Base-by-base conservation (phyloP, 1,140 invertebrate species). In the Leguminivora glycinivorella region DNA sequence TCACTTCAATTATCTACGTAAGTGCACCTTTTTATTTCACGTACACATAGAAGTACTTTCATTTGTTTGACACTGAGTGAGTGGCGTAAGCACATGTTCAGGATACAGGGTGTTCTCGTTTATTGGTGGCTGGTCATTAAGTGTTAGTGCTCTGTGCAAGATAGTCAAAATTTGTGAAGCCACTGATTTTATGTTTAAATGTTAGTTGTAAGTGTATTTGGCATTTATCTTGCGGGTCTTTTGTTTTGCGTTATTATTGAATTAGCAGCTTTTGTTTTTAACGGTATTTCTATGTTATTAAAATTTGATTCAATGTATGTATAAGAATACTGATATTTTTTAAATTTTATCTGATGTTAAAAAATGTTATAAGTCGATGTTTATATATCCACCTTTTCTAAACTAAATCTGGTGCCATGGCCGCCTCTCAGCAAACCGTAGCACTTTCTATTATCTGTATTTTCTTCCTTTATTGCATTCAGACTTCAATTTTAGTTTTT, bases 1-100 rank as follows among this genome's bases (percentile, higher is more conserved):
- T 84, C 87, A 89, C 84, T 77, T 73, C 77, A 72, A 74, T 72
- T 58, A 81, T 76, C 80, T 78, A 74, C 70, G 66, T 76, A 76
- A 69, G 72, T 72, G 72, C 70, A 63, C 68, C n/a, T 73, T 63
- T 71, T 56, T 19, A 69, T 75, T 73, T 71, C 72, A 71, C 71
- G 82, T 85, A 81, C 82, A 84, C 79, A 78, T 76, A 74, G 70
- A 67, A 77, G 68, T 68, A 71, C 58, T 72, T 67, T 71, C 74
- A 73, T 72, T 26, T 70, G 25, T 31, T 63, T 29, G 26, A 63
- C 58, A 63, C 25, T 31, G 26, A 29, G 26, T 63, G 58, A 34
- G 58, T 63, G 26, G 26, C 58, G 4, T 17, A 63, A n/a, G 58
- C 26, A 63, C 58, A 29, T 29, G 25, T 29, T 29, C 25, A 31